These are phyloP conservation scores for Maniola jurtina DNA, from an alignment of 1,140 invertebrate species.

Conservation along the genomic window DNA sequence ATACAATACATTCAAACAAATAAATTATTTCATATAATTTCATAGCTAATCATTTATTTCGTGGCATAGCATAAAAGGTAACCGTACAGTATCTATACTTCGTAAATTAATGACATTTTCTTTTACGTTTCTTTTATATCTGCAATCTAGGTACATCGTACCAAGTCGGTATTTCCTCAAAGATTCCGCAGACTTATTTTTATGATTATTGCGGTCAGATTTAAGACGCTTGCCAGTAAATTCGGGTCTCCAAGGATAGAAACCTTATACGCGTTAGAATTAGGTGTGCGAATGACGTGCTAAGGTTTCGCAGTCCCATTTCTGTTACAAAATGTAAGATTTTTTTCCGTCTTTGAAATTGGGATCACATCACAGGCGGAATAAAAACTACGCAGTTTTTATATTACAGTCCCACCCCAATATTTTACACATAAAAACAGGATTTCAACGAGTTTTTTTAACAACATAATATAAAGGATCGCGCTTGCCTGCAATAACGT, in stretches of 20 bases:
- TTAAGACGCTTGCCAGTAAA: constrained; percentile 14
- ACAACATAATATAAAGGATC: too few species aligned
- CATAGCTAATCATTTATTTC: too few species aligned
- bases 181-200: constrained; percentile 13
- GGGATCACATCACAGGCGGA: not conserved
- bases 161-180: not conserved
- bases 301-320: constrained; percentile 3
- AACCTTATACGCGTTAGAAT: constrained; percentile 5
- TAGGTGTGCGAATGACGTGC: not conserved
- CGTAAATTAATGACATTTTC: too few species aligned
- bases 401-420: too few species aligned
- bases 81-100: too few species aligned
- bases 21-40: too few species aligned
- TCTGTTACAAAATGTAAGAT: constrained; percentile 1
- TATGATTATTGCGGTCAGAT: constrained; percentile 20
- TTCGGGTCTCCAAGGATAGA: constrained; percentile 8
- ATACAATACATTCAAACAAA: too few species aligned
- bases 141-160: not conserved
- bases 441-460: too few species aligned
- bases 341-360: not conserved
- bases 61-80: too few species aligned
- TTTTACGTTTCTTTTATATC: too few species aligned
- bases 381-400: not conserved
- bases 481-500: too few species aligned
- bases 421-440: too few species aligned